Base-by-base conservation (phyloP, 2,113 vertebrate species). In the Asarcornis scutulata region DNA sequence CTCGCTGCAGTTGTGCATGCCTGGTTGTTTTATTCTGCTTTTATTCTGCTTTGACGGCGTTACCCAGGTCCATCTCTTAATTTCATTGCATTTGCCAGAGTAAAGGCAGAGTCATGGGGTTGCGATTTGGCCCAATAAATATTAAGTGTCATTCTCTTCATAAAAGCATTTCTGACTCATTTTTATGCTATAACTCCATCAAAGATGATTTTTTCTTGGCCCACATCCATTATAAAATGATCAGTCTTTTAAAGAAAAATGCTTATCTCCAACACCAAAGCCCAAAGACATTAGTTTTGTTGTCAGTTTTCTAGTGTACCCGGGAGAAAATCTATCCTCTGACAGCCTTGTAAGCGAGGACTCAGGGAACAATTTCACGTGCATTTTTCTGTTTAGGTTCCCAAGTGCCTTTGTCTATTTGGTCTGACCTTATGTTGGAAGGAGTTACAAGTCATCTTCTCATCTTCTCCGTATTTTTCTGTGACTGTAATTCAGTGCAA, bases 331-430 rank as follows among this genome's bases (percentile, higher is more conserved):
- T 90, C 83, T 73, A 48, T 86, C 83, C 82, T 86, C 79, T 91
- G 38, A 79, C 79, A 86, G 88, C 83, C 88, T 82, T 0, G 0
- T 42, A 91, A 95, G 75, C 93, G 94, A 89, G 76, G 93, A 74
- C 68, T 78, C 50, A 44, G 91, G 73, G 89, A 92, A 75, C 79
- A 91, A 93, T 96, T 88, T 94, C 80, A 84, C 52, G 59, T 95
- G 40, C 58, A 44, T 91, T 92, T 97, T 94, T 96, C 91, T 88
- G 74, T 92, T 95, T 96, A 92, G 31, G 71, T 66, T 91, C 92
- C 88, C 84, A 88, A 87, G 77, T 83, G 86, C 91, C 83, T 79
- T 59, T 73, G 77, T 91, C 66, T 87, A 71, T 96, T 95, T 95
- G 69, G 63, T 94, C 79, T 93, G 96, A 94, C 93, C 85, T 94